phyloP scores from a whole-genome alignment of 2,888 invertebrate genomes.

The Salpingus planirostris region DNA sequence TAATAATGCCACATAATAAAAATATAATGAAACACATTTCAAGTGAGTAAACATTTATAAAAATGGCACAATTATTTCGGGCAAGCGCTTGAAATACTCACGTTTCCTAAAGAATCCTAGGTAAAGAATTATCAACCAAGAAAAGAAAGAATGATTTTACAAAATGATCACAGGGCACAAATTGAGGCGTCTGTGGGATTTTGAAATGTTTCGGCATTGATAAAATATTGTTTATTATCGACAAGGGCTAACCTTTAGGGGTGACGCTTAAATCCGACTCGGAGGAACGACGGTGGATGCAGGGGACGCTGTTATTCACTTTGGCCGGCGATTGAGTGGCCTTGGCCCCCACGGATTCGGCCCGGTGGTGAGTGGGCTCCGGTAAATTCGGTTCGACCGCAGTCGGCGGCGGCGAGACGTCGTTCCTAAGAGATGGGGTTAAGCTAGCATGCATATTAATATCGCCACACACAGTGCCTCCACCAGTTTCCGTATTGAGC shows the following conservation, averaged over 20 bases:
- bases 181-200: not conserved
- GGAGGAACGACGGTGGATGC: conserved; percentile 73
- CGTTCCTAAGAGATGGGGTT: conserved; percentile 35
- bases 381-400: no score
- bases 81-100: conserved; percentile 40
- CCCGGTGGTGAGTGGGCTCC: conserved; percentile 38
- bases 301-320: conserved; percentile 32
- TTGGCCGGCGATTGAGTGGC: conserved; percentile 48
- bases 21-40: no score
- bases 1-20: no score
- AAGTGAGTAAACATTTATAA: no score
- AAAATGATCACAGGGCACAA: not conserved
- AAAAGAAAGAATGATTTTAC: conserved; percentile 9
- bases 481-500: conserved; percentile 36
- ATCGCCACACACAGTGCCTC: conserved; percentile 29
- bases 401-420: conserved; percentile 35
- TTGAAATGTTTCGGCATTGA: not conserved
- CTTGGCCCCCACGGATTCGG: conserved; percentile 50
- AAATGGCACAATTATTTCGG: conserved; percentile 22
- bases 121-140: conserved; percentile 16
- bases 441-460: conserved; percentile 39
- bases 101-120: conserved; percentile 50
- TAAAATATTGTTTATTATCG: not conserved
- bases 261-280: conserved; percentile 91
- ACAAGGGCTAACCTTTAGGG: conserved; percentile 80